Evolutionary conservation across 2,797 vertebrate species (phyloP), one percentile per base, ranked within the genome.

Genomic region (Merluccius polli): DNA sequence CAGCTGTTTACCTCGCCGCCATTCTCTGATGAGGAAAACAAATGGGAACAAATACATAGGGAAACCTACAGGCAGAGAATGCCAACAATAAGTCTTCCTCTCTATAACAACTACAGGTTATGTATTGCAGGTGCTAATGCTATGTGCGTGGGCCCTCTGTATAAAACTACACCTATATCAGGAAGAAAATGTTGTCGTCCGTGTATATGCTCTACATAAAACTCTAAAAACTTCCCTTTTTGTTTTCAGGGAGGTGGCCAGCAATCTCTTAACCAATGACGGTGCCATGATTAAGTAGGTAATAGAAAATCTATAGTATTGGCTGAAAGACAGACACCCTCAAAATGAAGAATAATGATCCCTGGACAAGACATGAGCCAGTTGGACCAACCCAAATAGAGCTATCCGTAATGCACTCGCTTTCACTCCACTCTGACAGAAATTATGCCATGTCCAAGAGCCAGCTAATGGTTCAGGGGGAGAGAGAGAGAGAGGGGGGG

Each of bases 271-370:
- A 87, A 80, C 84, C 84, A 87, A 89, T 90, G 83, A 83, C 83
- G 79, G 79, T 24, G 82, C 73, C 79, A 84, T 90, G 83, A 90
- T 91, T 86, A 88, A 84, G 83, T 80, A 83, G 82, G 84, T 90
- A 87, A 93, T 90, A 88, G 88, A 87, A 91, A 91, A 92, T 92
- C 91, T 74, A 91, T 91, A 87, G 74, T 87, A 91, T 92, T 88
- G 88, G 82, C 87, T 89, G 80, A 48, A 75, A 84, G 82, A 89
- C 86, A 88, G 84, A 82, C 12, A 41, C 81, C 76, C 73, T 85
- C 52, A 76, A 91, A 91, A 93, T 91, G 84, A 92, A 90, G 90
- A 93, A 88, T 90, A 90, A 93, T 91, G 83, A 81, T 85, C 82
- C 81, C 87, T 73, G 78, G 81, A 80, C 79, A 78, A 83, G 71